A percentile compares a stretch with the other conserved stretches of the same genome.
These are phyloP conservation scores for Gnatocerus cornutus DNA, from an alignment of 2,888 invertebrate genomes.

Conservation along the genomic window DNA sequence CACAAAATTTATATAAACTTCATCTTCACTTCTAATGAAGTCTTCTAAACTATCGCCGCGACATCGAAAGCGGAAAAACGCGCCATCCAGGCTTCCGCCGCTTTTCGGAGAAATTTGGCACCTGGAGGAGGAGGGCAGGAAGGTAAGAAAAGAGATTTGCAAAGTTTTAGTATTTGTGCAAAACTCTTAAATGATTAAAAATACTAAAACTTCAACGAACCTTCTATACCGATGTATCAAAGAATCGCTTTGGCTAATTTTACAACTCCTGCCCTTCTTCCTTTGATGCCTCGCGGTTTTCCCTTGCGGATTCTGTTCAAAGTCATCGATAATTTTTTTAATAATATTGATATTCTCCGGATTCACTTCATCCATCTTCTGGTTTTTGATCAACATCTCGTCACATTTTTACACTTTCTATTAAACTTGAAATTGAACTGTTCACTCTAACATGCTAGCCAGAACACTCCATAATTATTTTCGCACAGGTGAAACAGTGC, in stretches of 20 bases:
- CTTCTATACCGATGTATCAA: constrained; percentile 59
- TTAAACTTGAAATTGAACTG: constrained; percentile 2
- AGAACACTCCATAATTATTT: constrained; percentile 10
- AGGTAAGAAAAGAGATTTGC: not conserved
- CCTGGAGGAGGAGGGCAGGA: constrained; percentile 25
- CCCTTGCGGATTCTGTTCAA: constrained; percentile 58
- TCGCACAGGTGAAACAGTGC: constrained; percentile 14
- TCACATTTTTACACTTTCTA: constrained; percentile 19
- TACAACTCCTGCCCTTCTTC: constrained; percentile 49
- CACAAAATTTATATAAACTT: constrained; percentile 65
- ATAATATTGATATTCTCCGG: constrained; percentile 67
- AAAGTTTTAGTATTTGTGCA: not conserved
- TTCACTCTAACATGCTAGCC: constrained; percentile 1
- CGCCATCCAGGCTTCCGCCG: constrained; percentile 58
- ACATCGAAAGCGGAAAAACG: constrained; percentile 54
- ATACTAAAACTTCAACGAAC: not conserved
- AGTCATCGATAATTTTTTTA: constrained; percentile 67
- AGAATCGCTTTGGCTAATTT: constrained; percentile 62
- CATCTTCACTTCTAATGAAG: constrained; percentile 61
- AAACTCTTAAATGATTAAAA: not conserved
- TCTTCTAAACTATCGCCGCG: constrained; percentile 58
- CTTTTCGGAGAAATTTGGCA: constrained; percentile 63
- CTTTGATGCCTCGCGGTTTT: constrained; percentile 45
- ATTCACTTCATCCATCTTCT: constrained; percentile 49
- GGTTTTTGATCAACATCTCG: constrained; percentile 57